phyloP scores from a whole-genome alignment of 2,797 vertebrate species.

The Valencia hispanica region DNA sequence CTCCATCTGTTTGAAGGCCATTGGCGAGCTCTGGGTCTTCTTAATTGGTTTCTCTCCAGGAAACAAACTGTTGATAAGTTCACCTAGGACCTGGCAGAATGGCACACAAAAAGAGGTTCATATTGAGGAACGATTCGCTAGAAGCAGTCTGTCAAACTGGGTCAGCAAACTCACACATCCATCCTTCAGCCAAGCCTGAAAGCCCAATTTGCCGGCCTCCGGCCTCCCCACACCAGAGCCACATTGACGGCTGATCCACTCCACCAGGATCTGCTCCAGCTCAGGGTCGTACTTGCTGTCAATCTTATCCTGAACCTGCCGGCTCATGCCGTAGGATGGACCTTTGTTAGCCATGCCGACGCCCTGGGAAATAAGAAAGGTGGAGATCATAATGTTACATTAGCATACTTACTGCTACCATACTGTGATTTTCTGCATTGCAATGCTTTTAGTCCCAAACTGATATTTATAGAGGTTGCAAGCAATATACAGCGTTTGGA shows the following conservation, averaged over 20 bases:
- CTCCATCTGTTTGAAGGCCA: slow-evolving; percentile 99
- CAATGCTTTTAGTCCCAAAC: neutral
- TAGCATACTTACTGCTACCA: neutral
- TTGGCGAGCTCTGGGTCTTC: slow-evolving; percentile 88
- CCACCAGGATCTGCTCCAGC: slow-evolving; percentile 91
- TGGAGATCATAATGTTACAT: neutral
- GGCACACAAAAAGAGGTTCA: neutral
- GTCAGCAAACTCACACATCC: slow-evolving; percentile 85
- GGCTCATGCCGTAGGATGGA: slow-evolving; percentile 94
- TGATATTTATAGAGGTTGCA: neutral
- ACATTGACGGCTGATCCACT: slow-evolving; percentile 92
- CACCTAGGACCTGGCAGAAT: slow-evolving; percentile 85
- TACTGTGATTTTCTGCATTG: neutral
- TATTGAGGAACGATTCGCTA: neutral
- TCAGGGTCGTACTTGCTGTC: slow-evolving; percentile 97
- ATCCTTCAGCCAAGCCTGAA: slow-evolving; percentile 97
- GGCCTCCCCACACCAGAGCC: slow-evolving; percentile 85
- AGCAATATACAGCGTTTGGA: slow-evolving; percentile 5
- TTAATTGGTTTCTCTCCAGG: slow-evolving; percentile 86
- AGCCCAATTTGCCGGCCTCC: slow-evolving; percentile 88
- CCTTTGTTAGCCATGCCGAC: slow-evolving; percentile 95
- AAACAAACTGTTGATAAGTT: slow-evolving; percentile 93
- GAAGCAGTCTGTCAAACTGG: neutral
- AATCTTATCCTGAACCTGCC: slow-evolving; percentile 94
- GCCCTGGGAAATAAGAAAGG: slow-evolving; percentile 54